Evolutionary conservation across 1,140 invertebrate genomes (phyloP).

Genomic region (Lethrus apterus): DNA sequence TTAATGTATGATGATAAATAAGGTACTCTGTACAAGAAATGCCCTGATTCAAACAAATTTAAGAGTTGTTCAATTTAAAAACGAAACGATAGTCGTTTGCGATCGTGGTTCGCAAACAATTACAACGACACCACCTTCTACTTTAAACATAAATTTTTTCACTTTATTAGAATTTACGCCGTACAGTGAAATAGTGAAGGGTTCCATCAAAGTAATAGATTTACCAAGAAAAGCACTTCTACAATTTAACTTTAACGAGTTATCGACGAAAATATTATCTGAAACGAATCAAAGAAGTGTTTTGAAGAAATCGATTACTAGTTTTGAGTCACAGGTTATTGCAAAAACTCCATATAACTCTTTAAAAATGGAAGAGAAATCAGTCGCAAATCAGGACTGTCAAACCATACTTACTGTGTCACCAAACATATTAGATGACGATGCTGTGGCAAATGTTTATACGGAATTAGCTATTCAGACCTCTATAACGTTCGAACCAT

Average conservation of each 20-base stretch:
- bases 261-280: background rate
- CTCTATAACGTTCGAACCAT: constrained; percentile 10
- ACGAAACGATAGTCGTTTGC: background rate
- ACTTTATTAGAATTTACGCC: constrained; percentile 13
- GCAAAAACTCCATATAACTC: background rate
- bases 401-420: constrained; percentile 12
- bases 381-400: background rate
- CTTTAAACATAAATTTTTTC: background rate
- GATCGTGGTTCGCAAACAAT: constrained; percentile 12
- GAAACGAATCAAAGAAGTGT: background rate
- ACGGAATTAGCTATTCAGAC: constrained; percentile 9
- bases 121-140: background rate
- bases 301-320: constrained; percentile 2
- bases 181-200: constrained; percentile 11
- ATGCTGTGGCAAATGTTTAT: constrained; percentile 10
- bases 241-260: constrained; percentile 8
- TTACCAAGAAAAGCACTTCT: constrained; percentile 9
- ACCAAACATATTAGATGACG: constrained; percentile 10
- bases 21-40: no score
- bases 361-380: background rate
- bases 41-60: constrained; percentile 9
- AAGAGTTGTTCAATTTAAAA: constrained; percentile 6
- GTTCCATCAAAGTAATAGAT: constrained; percentile 7
- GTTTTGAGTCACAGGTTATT: background rate
- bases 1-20: no score